Percentiles rank a stretch among this genome's conserved stretches.
These are phyloP conservation scores for Anabas testudineus DNA, from an alignment of 2,797 vertebrate species.

Conservation along the genomic window DNA sequence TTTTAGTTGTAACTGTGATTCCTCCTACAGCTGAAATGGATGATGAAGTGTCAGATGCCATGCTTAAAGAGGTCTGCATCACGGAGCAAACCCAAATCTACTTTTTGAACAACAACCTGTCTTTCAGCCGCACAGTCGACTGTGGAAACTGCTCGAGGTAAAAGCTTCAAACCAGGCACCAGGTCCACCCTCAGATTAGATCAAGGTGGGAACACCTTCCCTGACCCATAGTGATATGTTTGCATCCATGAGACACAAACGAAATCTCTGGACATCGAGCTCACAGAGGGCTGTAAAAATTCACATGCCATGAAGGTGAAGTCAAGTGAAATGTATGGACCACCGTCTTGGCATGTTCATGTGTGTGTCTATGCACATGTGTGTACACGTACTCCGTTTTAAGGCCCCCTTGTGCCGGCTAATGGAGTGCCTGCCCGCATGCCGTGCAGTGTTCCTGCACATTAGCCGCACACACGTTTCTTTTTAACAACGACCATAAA, in stretches of 20 bases:
- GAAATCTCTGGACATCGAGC: conserved; percentile 49
- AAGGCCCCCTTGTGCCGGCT: conserved; percentile 75
- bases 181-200: not conserved
- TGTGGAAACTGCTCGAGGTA: conserved; percentile 96
- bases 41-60: conserved; percentile 82
- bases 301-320: conserved; percentile 75
- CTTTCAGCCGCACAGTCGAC: conserved; percentile 89
- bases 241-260: conserved; percentile 49
- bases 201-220: not conserved
- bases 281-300: conserved; percentile 55
- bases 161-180: not conserved
- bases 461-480: conserved; percentile 75
- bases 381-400: conserved; percentile 56
- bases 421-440: conserved; percentile 77
- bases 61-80: conserved; percentile 93
- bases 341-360: conserved; percentile 55
- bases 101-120: conserved; percentile 86
- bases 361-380: conserved; percentile 21
- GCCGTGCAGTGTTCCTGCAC: conserved; percentile 67
- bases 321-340: conserved; percentile 61
- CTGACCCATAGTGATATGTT: conserved; percentile 22
- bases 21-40: conserved; percentile 87
- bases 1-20: conserved; percentile 12
- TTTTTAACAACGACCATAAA: conserved; percentile 79
- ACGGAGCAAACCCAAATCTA: conserved; percentile 97